Conservation (phyloP, 2,797 vertebrate species). For the Cottoperca gobio region DNA sequence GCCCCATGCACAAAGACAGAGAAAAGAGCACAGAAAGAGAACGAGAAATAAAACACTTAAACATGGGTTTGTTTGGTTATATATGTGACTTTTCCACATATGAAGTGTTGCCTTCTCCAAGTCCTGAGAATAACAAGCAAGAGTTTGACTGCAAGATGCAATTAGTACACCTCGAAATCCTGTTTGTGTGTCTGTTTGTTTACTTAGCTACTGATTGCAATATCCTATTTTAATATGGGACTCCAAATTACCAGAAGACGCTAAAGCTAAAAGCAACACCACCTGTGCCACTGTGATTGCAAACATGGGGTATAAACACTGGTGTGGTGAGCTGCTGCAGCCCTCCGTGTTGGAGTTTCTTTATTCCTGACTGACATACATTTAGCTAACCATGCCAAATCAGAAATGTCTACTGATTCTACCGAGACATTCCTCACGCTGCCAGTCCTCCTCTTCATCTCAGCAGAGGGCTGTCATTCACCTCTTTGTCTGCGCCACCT, state of each 20-base stretch:
- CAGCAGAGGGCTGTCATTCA: slow-evolving; percentile 63
- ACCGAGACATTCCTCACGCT: slow-evolving; percentile 62
- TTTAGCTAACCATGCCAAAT: slow-evolving; percentile 67
- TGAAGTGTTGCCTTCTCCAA: neutral
- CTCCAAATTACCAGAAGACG: slow-evolving; percentile 29
- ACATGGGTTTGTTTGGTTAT: neutral
- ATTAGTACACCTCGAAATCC: slow-evolving; percentile 56
- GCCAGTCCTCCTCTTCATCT: slow-evolving; percentile 53
- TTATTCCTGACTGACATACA: slow-evolving; percentile 24
- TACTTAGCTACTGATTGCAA: slow-evolving; percentile 58
- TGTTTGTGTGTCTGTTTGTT: slow-evolving; percentile 58
- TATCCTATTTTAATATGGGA: slow-evolving; percentile 56
- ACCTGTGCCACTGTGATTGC: slow-evolving; percentile 14
- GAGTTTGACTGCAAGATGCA: slow-evolving; percentile 60
- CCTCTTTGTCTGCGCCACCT: slow-evolving; percentile 37
- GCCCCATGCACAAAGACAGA: slow-evolving; percentile 29
- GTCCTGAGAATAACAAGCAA: slow-evolving; percentile 30
- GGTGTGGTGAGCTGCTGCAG: neutral
- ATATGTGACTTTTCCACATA: neutral
- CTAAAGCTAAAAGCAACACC: slow-evolving; percentile 24
- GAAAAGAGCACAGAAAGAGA: slow-evolving; percentile 3
- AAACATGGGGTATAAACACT: slow-evolving; percentile 16
- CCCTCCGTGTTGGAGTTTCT: neutral
- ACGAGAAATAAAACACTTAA: neutral
- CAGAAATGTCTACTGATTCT: slow-evolving; percentile 68